Conservation (phyloP, 2,888 invertebrate genomes). For the Drosophila falleni region DNA sequence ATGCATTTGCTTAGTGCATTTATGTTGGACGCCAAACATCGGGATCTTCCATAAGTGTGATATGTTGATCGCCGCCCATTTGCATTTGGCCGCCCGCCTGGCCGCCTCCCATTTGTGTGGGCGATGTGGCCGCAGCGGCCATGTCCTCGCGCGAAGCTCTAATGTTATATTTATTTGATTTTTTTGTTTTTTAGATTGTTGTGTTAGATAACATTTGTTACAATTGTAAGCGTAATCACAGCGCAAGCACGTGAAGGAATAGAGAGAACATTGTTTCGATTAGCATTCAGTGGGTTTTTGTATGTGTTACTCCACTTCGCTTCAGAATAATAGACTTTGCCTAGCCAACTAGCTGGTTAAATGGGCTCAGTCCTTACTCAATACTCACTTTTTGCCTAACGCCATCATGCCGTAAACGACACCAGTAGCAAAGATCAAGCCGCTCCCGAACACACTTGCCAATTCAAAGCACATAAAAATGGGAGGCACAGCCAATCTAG, state of each 20-base stretch:
- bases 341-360: constrained; percentile 24
- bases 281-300: constrained; percentile 56
- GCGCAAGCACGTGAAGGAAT: constrained; percentile 69
- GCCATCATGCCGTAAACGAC: constrained; percentile 97
- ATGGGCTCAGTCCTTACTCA: neutral
- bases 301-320: constrained; percentile 22
- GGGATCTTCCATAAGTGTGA: constrained; percentile 96
- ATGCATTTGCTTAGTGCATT: constrained; percentile 83
- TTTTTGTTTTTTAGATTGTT: constrained; percentile 19
- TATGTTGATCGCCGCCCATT: constrained; percentile 87
- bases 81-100: constrained; percentile 86
- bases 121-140: constrained; percentile 92
- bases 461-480: constrained; percentile 91
- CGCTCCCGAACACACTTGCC: constrained; percentile 93
- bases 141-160: constrained; percentile 94
- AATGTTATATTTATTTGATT: constrained; percentile 33
- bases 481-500: constrained; percentile 92
- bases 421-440: constrained; percentile 95
- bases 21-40: constrained; percentile 97
- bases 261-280: constrained; percentile 73
- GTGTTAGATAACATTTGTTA: constrained; percentile 42
- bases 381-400: constrained; percentile 96
- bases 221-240: constrained; percentile 67
- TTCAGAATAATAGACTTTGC: constrained; percentile 24
- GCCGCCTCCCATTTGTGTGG: constrained; percentile 88